Percentiles rank a stretch among this genome's conserved stretches.
Evolutionary conservation across 2,797 vertebrate genomes (phyloP).

Genomic region (Urophycis tenuis): DNA sequence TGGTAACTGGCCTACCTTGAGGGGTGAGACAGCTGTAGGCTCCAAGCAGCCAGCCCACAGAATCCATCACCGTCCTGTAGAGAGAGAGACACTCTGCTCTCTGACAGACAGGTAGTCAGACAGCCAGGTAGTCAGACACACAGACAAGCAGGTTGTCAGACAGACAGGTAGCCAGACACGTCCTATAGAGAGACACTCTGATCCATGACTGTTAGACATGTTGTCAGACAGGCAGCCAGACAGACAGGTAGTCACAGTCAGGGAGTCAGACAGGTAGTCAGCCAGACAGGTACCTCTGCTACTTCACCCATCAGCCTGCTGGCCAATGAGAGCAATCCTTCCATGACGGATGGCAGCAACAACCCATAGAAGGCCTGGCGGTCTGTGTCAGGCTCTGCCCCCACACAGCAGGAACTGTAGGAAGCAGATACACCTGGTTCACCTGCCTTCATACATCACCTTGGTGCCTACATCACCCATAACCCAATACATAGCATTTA

Average conservation of each 20-base stretch:
- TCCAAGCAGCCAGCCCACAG: constrained; percentile 76
- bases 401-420: constrained; percentile 82
- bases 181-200: background rate
- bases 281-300: constrained; percentile 28
- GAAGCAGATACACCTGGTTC: background rate
- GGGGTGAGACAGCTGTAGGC: constrained; percentile 70
- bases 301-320: constrained; percentile 62
- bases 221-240: background rate
- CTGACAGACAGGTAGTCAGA: constrained; percentile 54
- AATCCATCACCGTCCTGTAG: constrained; percentile 78
- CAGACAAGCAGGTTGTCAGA: background rate
- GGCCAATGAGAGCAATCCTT: constrained; percentile 78
- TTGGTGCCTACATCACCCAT: no score
- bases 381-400: constrained; percentile 69
- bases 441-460: background rate
- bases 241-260: no score
- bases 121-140: background rate
- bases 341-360: constrained; percentile 78
- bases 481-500: no score
- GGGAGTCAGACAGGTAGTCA: background rate
- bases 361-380: constrained; percentile 74
- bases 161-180: background rate
- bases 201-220: no score
- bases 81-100: constrained; percentile 63
- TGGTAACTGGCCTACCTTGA: constrained; percentile 33